Evolutionary conservation across 1,140 invertebrate species (phyloP), one percentile per base, ranked within the genome.

Genomic region (Rhagoletis zephyria): DNA sequence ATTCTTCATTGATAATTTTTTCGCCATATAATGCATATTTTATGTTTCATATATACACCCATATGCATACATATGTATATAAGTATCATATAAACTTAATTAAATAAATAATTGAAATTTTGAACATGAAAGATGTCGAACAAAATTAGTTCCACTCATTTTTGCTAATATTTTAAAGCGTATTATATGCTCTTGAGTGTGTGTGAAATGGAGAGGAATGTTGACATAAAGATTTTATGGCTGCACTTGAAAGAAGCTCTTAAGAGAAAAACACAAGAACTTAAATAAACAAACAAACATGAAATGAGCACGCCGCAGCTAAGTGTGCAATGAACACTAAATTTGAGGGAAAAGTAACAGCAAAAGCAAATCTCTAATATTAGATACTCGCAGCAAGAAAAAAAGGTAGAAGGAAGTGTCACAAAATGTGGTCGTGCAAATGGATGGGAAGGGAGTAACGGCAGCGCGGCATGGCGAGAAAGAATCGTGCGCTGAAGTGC

Each of bases 181-280:
- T 19, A 81, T 56, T 81, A 81, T 56, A 81, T 81, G n/a, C 3
- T n/a, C 74, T 81, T 56, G 48, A 56, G 16, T 56, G 45, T 7
- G 48, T 81, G 74, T 81, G 14, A 81, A 81, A 81, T 56, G 74
- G 48, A 56, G 74, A 19, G 74, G n/a, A 81, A 81, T 81, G 74
- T 81, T 81, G 74, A 81, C 74, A 81, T 81, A 81, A 81, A 81
- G 16, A 30, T 81, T 81, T 81, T 51, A 81, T 56, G 48, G 56
- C n/a, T 81, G 74, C 74, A 81, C 74, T 81, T 81, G 74, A 81
- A 74, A 45, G 14, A 74, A 48, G 40, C 40, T 74, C 16, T 45
- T 74, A 51, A 74, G 45, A 14, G 30, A 81, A 19, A 30, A 81
- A 81, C n/a, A 9, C n/a, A 56, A 81, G 48, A 51, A n/a, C 74